Evolutionary conservation across 2,888 invertebrate species (phyloP).

Genomic region (Mesodorylaimus sp.): DNA sequence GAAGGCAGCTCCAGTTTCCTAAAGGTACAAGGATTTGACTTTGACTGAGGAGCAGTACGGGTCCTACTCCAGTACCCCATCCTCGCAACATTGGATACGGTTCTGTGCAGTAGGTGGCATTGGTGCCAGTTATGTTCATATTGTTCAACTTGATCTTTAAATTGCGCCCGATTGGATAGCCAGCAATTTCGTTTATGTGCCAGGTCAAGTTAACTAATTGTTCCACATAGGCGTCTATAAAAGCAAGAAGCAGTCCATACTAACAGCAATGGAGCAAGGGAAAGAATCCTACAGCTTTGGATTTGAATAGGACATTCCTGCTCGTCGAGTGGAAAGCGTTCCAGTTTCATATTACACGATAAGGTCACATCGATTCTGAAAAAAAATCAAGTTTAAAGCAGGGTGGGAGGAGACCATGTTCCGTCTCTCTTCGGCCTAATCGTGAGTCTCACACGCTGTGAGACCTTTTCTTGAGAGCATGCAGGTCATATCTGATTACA

Average conservation of each 20-base stretch:
- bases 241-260: background rate
- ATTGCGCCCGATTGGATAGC: constrained; percentile 23
- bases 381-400: background rate
- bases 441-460: background rate
- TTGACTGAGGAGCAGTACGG: too few relatives aligned
- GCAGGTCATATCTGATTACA: too few relatives aligned
- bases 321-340: constrained; percentile 21
- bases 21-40: too few relatives aligned
- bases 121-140: constrained; percentile 21
- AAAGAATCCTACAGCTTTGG: constrained; percentile 20
- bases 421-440: too few relatives aligned
- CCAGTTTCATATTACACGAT: constrained; percentile 21
- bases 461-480: background rate
- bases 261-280: background rate
- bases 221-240: constrained; percentile 24
- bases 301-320: constrained; percentile 24
- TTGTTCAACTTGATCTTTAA: constrained; percentile 22
- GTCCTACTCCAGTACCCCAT: constrained; percentile 16
- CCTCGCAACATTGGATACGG: constrained; percentile 29
- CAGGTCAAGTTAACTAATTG: constrained; percentile 25
- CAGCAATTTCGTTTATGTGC: constrained; percentile 20
- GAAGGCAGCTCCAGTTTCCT: constrained; percentile 25
- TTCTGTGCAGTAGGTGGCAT: constrained; percentile 18
- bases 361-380: constrained; percentile 26
- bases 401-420: background rate